A percentile compares a stretch with the other conserved stretches of the same genome.
These are phyloP conservation scores for Zenarchopterus dispar DNA, from an alignment of 2,797 vertebrate genomes.

Conservation along the genomic window DNA sequence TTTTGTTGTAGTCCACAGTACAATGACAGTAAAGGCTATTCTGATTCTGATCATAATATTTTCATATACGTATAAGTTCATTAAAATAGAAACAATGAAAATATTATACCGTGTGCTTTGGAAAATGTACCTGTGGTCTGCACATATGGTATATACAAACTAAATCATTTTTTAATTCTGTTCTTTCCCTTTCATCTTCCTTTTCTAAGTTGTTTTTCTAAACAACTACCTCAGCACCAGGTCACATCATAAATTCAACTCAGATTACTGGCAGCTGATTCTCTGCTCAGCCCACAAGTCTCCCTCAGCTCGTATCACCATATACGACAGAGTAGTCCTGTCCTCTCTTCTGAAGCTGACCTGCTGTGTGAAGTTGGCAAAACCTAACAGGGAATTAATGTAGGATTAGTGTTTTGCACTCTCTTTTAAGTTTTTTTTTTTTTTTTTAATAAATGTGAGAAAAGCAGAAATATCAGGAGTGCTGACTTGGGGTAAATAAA, in stretches of 20 bases:
- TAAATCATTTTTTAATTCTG: no score
- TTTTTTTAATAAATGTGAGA: neutral
- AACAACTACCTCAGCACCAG: slow-evolving; percentile 30
- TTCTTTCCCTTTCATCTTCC: no score
- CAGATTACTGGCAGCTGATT: slow-evolving; percentile 47
- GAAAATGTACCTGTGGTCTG: no score
- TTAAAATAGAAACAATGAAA: no score
- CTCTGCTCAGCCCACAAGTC: slow-evolving; percentile 31
- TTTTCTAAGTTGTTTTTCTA: neutral
- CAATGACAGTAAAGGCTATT: no score
- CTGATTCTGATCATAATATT: no score
- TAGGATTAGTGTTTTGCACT: neutral
- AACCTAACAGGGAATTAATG: slow-evolving; percentile 9
- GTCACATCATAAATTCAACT: slow-evolving; percentile 58
- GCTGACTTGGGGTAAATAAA: no score
- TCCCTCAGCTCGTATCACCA: slow-evolving; percentile 26
- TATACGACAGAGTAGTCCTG: slow-evolving; percentile 9
- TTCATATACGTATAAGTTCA: no score
- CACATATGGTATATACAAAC: no score
- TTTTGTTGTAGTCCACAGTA: no score
- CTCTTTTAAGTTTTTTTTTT: neutral
- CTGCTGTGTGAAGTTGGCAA: neutral
- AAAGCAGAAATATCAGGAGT: no score
- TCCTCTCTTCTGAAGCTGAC: slow-evolving; percentile 13
- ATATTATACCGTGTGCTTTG: no score